phyloP scores from a whole-genome alignment of 2,113 vertebrate species.

The Strigops habroptila region DNA sequence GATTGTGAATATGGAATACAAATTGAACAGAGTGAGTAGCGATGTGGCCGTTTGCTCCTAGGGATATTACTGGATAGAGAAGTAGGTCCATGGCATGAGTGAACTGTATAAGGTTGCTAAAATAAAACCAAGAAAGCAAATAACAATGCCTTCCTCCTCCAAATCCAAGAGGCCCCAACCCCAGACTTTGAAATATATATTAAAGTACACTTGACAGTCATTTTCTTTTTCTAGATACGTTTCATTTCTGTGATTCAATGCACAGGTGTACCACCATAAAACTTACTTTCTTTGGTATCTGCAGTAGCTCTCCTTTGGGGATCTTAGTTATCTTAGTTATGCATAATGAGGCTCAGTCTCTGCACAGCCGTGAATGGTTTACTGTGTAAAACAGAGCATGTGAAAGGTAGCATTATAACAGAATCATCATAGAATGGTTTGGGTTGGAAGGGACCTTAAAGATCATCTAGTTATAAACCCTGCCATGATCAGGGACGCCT shows the following conservation, averaged over 20 bases:
- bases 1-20: not conserved
- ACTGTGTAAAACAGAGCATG: not conserved
- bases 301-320: not conserved
- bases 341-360: not conserved
- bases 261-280: not conserved
- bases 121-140: not conserved
- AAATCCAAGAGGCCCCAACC: not conserved
- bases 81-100: not conserved
- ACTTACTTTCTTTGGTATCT: not conserved
- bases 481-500: not conserved
- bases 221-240: not conserved
- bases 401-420: not conserved
- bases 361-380: not conserved
- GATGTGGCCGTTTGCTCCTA: not conserved
- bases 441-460: not conserved
- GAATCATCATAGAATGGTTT: not conserved
- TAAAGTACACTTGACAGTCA: not conserved
- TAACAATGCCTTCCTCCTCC: fast-evolving
- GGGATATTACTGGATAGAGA: not conserved
- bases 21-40: not conserved
- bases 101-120: not conserved
- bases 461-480: not conserved
- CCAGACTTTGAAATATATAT: not conserved
- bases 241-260: not conserved
- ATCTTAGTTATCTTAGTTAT: not conserved